phyloP scores from a whole-genome alignment of 2,113 vertebrate genomes.

The Trinectes maculatus region DNA sequence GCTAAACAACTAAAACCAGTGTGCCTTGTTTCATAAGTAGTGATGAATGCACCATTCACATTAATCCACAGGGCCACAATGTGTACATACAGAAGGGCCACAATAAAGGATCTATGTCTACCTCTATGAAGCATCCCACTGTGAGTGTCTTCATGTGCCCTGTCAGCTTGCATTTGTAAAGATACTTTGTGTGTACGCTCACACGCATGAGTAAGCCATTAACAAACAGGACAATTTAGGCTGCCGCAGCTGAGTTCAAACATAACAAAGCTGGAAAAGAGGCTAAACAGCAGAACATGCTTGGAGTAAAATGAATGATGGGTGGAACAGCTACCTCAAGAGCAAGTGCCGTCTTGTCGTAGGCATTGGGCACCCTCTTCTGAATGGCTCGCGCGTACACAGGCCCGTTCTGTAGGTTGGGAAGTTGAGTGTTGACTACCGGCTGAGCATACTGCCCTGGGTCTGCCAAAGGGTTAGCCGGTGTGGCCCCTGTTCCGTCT shows the following conservation, averaged over 20 bases:
- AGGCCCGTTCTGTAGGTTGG: slow-evolving; percentile 98
- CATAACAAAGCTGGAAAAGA: neutral
- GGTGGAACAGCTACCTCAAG: slow-evolving; percentile 88
- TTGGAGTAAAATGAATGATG: slow-evolving; percentile 4
- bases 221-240: slow-evolving; percentile 42
- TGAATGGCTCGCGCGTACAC: slow-evolving; percentile 96
- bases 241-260: slow-evolving; percentile 25
- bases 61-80: slow-evolving; percentile 4
- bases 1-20: neutral
- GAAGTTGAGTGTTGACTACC: slow-evolving; percentile 88
- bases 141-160: slow-evolving; percentile 35
- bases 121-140: slow-evolving; percentile 29
- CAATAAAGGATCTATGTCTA: slow-evolving; percentile 37
- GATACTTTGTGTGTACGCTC: slow-evolving; percentile 45
- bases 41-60: slow-evolving; percentile 35
- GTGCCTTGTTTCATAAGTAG: neutral
- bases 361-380: slow-evolving; percentile 99
- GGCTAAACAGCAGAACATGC: slow-evolving; percentile 4
- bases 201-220: slow-evolving; percentile 61
- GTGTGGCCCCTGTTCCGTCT: slow-evolving; percentile 82
- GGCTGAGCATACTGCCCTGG: slow-evolving; percentile 98
- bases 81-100: slow-evolving; percentile 37
- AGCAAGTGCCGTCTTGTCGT: slow-evolving; percentile 99
- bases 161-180: slow-evolving; percentile 50
- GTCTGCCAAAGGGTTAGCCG: slow-evolving; percentile 87